These are phyloP conservation scores for Catocala fraxini DNA, from an alignment of 2,888 invertebrate genomes.

Conservation along the genomic window DNA sequence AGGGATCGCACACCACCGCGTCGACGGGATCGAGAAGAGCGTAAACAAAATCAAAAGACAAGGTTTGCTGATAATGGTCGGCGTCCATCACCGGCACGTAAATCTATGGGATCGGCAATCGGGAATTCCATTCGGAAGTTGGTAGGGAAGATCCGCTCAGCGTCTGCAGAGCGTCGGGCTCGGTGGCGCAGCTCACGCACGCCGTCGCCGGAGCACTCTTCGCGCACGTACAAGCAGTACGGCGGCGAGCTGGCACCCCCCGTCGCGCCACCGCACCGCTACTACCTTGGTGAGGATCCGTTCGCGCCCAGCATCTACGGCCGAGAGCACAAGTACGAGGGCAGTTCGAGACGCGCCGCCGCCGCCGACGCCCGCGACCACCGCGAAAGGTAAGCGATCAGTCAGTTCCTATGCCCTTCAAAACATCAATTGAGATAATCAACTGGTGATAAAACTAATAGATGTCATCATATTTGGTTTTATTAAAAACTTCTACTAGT, in stretches of 20 bases:
- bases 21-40: conserved; percentile 82
- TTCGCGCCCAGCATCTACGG: conserved; percentile 95
- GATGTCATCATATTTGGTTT: conserved; percentile 31
- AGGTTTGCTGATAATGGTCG: conserved; percentile 88
- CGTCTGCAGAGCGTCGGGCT: conserved; percentile 89
- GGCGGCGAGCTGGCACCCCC: conserved; percentile 83
- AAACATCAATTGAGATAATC: conserved; percentile 36
- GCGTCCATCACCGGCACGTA: conserved; percentile 77
- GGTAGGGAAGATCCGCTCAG: conserved; percentile 94
- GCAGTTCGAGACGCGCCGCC: conserved; percentile 85
- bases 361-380: conserved; percentile 78
- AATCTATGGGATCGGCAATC: conserved; percentile 89
- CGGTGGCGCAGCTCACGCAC: conserved; percentile 88
- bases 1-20: conserved; percentile 79
- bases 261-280: conserved; percentile 90
- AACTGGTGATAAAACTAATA: conserved; percentile 22
- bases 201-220: conserved; percentile 88
- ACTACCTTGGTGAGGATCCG: conserved; percentile 95
- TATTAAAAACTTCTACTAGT: conserved; percentile 16
- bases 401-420: conserved; percentile 31
- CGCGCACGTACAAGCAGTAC: conserved; percentile 84
- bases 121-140: conserved; percentile 94
- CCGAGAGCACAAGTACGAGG: conserved; percentile 94
- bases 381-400: conserved; percentile 80
- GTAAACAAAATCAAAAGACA: conserved; percentile 91